phyloP scores from a whole-genome alignment of 2,888 invertebrate species.

The Drosophila nigricruria region DNA sequence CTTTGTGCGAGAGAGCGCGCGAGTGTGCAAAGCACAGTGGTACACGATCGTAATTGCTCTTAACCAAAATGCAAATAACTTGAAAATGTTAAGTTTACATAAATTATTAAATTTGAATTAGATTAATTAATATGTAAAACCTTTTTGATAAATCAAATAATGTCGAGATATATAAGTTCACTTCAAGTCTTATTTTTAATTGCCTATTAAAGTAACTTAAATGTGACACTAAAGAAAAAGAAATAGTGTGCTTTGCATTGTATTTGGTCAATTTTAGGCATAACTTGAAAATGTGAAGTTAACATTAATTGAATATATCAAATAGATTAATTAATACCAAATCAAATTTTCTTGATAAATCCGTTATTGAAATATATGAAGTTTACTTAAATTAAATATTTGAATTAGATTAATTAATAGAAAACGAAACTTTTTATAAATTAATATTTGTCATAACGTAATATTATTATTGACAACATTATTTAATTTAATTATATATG shows the following conservation, averaged over 20 bases:
- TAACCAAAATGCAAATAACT: conserved; percentile 10
- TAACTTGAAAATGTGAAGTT: neutral
- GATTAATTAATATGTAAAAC: neutral
- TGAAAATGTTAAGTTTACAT: neutral
- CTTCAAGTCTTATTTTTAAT: neutral
- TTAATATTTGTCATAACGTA: no score
- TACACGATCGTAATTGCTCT: conserved; percentile 11
- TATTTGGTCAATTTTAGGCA: neutral
- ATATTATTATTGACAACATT: no score
- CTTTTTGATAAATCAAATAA: neutral
- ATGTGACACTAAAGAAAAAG: neutral
- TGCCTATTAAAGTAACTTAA: neutral
- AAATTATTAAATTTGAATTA: neutral
- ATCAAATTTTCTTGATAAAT: no score
- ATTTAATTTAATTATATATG: neutral
- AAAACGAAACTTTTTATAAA: no score
- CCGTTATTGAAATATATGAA: no score
- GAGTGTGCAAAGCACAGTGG: conserved; percentile 55
- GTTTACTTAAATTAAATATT: no score
- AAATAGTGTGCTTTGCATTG: neutral
- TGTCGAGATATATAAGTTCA: neutral
- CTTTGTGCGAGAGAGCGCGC: conserved; percentile 76
- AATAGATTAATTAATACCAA: no score
- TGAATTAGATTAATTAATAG: no score
- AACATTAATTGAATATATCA: neutral